These are phyloP conservation scores for Peromyscus maniculatus DNA, from an alignment of 2,113 vertebrate species.

Conservation along the genomic window DNA sequence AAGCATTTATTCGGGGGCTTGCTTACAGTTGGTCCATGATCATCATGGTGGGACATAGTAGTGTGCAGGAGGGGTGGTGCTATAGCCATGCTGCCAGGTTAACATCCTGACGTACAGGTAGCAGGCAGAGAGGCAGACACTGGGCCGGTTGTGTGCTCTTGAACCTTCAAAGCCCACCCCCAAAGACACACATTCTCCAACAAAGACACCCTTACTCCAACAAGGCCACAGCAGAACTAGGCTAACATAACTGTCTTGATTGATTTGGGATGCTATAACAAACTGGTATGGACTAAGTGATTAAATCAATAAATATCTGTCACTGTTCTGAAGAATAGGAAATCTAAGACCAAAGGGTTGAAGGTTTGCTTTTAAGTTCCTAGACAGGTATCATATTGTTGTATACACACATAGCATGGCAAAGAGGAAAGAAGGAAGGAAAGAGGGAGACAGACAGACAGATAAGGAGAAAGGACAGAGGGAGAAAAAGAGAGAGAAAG, in stretches of 20 bases:
- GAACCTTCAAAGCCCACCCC: neutral
- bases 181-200: neutral
- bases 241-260: neutral
- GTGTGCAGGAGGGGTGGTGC: neutral
- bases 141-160: neutral
- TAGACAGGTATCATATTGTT: neutral
- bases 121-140: neutral
- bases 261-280: neutral
- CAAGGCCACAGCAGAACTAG: neutral
- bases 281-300: neutral
- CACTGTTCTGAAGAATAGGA: neutral
- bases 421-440: neutral
- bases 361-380: neutral
- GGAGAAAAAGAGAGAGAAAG: neutral
- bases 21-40: neutral
- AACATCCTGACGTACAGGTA: neutral
- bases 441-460: neutral
- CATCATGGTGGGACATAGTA: neutral
- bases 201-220: neutral
- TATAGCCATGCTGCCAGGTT: neutral
- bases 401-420: no score
- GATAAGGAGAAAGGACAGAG: neutral
- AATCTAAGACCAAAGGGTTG: neutral
- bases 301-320: neutral
- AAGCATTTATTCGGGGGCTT: neutral